A percentile compares a stretch with the other conserved stretches of the same genome.
phyloP scores from a whole-genome alignment of 53 echinoderm and acorn worm species.

The Actinopyga echinites region DNA sequence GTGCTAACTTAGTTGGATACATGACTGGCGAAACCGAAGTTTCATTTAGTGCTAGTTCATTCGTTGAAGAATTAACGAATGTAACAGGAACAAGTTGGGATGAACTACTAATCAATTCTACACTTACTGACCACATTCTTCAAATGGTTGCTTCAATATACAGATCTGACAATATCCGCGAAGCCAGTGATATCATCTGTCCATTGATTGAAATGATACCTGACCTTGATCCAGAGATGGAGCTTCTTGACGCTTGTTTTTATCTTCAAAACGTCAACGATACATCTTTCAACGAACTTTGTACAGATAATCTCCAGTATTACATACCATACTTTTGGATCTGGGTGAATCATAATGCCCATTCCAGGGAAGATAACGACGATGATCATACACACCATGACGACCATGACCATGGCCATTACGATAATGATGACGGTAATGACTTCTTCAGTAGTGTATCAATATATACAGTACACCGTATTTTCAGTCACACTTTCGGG shows the following conservation, averaged over 20 bases:
- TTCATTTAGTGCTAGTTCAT: not conserved
- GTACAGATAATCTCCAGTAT: conserved; percentile 11
- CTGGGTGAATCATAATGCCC: not conserved
- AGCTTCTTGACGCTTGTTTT: not conserved
- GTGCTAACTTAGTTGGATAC: not conserved
- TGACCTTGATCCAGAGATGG: not conserved
- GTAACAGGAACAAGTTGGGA: not conserved
- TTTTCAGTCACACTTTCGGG: not conserved
- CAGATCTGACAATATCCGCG: conserved; percentile 17
- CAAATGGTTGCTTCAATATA: not conserved
- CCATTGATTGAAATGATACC: not conserved
- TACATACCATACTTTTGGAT: conserved; percentile 34
- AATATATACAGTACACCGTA: not conserved
- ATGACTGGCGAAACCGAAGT: not conserved
- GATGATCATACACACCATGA: not conserved
- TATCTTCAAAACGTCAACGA: not conserved
- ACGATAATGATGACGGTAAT: not conserved
- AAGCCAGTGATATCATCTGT: not conserved
- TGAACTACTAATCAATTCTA: not conserved
- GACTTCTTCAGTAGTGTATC: not conserved
- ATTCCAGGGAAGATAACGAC: not conserved
- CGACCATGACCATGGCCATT: not conserved
- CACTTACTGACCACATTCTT: not conserved
- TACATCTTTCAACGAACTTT: not conserved
- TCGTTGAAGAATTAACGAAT: not conserved